These are phyloP conservation scores for Zaprionus camerounensis DNA, from an alignment of 1,140 invertebrate genomes.

Conservation along the genomic window DNA sequence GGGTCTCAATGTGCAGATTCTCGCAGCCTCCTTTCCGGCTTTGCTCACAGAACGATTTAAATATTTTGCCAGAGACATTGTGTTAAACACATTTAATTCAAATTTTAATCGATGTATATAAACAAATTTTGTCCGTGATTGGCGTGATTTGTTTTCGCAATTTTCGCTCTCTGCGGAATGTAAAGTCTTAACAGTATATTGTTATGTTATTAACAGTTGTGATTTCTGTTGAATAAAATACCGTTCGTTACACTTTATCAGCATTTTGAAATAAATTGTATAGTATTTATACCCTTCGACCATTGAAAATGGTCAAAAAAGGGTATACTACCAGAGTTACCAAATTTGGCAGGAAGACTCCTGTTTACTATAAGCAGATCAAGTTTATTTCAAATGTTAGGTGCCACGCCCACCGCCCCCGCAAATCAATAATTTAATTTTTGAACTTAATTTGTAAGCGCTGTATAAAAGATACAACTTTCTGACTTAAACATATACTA, in stretches of 20 bases:
- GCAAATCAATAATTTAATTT: too few species aligned
- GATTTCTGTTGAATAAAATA: background rate
- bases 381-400: too few species aligned
- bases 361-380: too few species aligned
- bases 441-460: too few species aligned
- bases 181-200: background rate
- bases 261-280: background rate
- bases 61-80: conserved; percentile 67
- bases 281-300: too few species aligned
- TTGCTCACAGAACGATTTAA: conserved; percentile 55
- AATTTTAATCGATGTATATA: background rate
- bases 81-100: background rate
- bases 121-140: background rate
- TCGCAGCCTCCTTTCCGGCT: conserved; percentile 20
- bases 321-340: too few species aligned
- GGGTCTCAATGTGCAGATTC: conserved; percentile 64
- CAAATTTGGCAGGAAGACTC: too few species aligned
- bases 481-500: too few species aligned
- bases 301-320: too few species aligned
- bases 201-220: background rate
- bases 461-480: too few species aligned
- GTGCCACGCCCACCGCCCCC: too few species aligned
- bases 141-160: background rate
- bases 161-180: background rate
- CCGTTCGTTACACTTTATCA: background rate